Percentiles rank a stretch among this genome's conserved stretches.
Conservation (phyloP, 2,888 invertebrate species). For the Neoitamus cyanurus region DNA sequence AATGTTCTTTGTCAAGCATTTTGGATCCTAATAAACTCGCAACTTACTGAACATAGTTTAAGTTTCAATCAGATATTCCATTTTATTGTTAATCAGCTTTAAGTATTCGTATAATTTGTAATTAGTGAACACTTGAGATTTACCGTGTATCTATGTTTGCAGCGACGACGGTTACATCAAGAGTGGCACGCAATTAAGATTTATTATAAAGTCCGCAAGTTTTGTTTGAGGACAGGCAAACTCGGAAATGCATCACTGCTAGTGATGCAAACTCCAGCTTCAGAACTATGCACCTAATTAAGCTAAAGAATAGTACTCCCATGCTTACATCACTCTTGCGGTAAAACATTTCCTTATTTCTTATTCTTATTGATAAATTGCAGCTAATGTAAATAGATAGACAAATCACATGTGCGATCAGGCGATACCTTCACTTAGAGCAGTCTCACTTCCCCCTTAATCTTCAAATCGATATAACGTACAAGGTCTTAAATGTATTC, state of each 20-base stretch:
- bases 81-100: not conserved
- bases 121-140: not conserved
- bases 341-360: not conserved
- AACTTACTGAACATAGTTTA: not conserved
- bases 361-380: not conserved
- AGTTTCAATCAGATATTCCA: not conserved
- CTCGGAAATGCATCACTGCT: not conserved
- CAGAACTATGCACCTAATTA: not conserved
- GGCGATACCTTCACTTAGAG: not conserved
- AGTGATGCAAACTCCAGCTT: not conserved
- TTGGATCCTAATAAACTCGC: slow-evolving; percentile 7
- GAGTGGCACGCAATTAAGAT: not conserved
- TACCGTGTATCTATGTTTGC: not conserved
- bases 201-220: not conserved
- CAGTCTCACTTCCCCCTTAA: too few species aligned
- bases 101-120: not conserved
- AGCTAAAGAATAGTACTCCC: not conserved
- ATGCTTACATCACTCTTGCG: not conserved
- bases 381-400: not conserved
- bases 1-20: slow-evolving; percentile 26
- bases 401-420: not conserved
- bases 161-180: not conserved
- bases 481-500: too few species aligned
- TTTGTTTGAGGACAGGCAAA: not conserved
- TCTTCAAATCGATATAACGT: too few species aligned